These are phyloP conservation scores for Apotomis betuletana DNA, from an alignment of 2,888 invertebrate species.

Conservation along the genomic window DNA sequence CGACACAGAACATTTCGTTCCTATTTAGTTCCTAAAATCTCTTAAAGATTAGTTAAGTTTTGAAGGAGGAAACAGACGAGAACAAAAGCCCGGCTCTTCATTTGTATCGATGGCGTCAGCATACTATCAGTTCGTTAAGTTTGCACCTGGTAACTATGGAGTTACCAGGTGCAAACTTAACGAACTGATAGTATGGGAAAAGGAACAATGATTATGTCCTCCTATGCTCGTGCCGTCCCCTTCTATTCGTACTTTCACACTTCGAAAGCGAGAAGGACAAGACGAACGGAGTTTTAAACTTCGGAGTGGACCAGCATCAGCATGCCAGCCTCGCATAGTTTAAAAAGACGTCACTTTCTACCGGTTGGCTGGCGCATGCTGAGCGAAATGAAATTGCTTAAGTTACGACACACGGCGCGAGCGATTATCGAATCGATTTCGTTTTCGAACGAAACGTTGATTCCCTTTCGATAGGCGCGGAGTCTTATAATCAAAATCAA, in stretches of 20 bases:
- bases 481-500: constrained; percentile 20
- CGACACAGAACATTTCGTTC: too few species aligned
- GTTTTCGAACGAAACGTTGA: constrained; percentile 34
- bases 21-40: too few species aligned
- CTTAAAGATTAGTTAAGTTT: too few species aligned
- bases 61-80: too few species aligned
- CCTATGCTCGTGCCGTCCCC: constrained; percentile 8
- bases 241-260: not conserved
- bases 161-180: too few species aligned
- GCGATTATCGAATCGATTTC: constrained; percentile 42
- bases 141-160: too few species aligned
- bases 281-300: constrained; percentile 6
- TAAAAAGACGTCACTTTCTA: constrained; percentile 42
- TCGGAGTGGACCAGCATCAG: constrained; percentile 52
- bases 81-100: too few species aligned
- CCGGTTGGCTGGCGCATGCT: constrained; percentile 35
- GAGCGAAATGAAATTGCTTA: constrained; percentile 50
- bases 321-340: constrained; percentile 45
- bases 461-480: constrained; percentile 27
- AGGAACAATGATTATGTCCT: too few species aligned
- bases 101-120: too few species aligned
- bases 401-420: constrained; percentile 48
- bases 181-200: too few species aligned
- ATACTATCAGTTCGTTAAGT: too few species aligned
- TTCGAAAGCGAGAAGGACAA: constrained; percentile 5